A percentile compares a stretch with the other conserved stretches of the same genome.
These are phyloP conservation scores for Calypte anna DNA, from an alignment of 2,113 vertebrate genomes.

Conservation along the genomic window DNA sequence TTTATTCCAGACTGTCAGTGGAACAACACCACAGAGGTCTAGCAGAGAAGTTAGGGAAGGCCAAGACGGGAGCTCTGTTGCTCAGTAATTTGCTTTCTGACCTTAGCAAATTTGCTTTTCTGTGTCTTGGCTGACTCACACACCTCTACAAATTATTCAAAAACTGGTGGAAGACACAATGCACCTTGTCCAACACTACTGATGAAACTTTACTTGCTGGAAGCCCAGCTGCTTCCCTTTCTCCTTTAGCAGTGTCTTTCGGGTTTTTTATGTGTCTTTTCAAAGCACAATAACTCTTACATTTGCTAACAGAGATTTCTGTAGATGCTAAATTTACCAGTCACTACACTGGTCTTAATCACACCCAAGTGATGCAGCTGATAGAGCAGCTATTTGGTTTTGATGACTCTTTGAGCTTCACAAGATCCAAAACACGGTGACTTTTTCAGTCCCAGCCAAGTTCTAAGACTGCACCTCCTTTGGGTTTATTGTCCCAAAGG, in stretches of 20 bases:
- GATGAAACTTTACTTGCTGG: not conserved
- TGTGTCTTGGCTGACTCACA: not conserved
- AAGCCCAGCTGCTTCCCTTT: not conserved
- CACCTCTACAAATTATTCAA: rapidly evolving
- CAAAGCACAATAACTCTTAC: not conserved
- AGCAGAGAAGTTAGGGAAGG: not conserved
- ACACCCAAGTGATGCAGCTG: too few relatives aligned
- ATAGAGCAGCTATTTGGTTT: not conserved
- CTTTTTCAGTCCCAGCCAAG: not conserved
- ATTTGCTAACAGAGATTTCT: too few relatives aligned
- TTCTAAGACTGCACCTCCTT: not conserved
- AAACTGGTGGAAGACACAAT: not conserved
- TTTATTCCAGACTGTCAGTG: not conserved
- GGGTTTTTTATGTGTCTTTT: not conserved
- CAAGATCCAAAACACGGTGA: not conserved
- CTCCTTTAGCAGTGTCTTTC: not conserved
- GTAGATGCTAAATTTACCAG: too few relatives aligned
- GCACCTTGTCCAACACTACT: not conserved
- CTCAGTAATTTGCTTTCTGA: not conserved
- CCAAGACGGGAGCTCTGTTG: not conserved
- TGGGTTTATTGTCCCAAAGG: not conserved
- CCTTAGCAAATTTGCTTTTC: not conserved
- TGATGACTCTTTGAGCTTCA: not conserved
- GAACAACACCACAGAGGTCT: not conserved
- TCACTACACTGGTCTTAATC: too few relatives aligned